Base-by-base conservation (phyloP, 2,888 invertebrate genomes). In the Drosophila quinaria region DNA sequence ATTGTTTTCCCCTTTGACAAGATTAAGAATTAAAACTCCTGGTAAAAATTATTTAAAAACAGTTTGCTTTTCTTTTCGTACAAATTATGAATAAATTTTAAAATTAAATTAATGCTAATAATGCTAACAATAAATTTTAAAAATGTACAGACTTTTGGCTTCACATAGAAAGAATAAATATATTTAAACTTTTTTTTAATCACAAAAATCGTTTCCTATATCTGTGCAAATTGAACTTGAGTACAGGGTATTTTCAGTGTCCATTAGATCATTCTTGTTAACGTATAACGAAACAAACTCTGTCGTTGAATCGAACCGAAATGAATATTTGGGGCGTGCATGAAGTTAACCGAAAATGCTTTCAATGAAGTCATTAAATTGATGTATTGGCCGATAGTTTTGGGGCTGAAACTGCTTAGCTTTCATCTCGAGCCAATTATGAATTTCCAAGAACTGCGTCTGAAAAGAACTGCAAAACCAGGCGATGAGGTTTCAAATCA, bases 361-460 rank as follows among this genome's bases (percentile, higher is more conserved):
- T 85, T 90, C 89, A 90, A 90, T 90, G 82, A 89, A 90, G 90
- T 88, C 90, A 90, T 90, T 90, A 90, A 90, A 74, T 90, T 90
- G 89, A 90, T 90, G 88, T 87, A 90, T 88, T 80, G 74, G 56
- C 80, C 44, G 80, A 69, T 80, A 77, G 78, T 64, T 64, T 72
- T 69, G 69, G 72, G 42, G 51, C 67, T 68, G 59, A 56, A 68
- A 56, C 77, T 59, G 54, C 59, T 70, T 65, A 60, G 66, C 70
- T 77, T 84, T 79, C 69, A 72, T 68, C 74, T 81, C 58, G 49
- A 78, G 81, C 86, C 89, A 90, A 90, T 90, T 89, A 86, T 66
- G 73, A 72, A 60, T 59, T 90, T 90, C 90, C 67, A 66, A 83
- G 90, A 90, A 90, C 51, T 72, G 55, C 44, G 76, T 74, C 63